Base-by-base conservation (phyloP, 1,140 invertebrate species). In the Piezodorus guildinii region DNA sequence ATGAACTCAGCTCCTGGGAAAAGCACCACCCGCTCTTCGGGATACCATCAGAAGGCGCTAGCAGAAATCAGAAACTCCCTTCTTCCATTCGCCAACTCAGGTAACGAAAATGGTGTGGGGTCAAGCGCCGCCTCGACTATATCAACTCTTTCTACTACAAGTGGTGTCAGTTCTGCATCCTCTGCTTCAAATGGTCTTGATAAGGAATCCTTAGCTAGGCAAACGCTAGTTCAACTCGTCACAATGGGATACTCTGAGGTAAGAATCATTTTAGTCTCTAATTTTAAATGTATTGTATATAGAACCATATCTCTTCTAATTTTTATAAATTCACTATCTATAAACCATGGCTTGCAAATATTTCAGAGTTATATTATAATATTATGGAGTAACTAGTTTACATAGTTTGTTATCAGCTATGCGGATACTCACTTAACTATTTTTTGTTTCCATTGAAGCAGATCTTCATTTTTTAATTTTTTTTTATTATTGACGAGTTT, bases 61-160 rank as follows among this genome's bases (percentile, higher is more conserved):
- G 86, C 86, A 74, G 85, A 90, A 75, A 94, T 94, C 71, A 81
- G 89, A 62, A 90, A 90, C 72, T 90, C 88, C 54, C 75, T 94
- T 67, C 78, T 87, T 69, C 89, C 89, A 51, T 93, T 90, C 74
- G 88, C 88, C 59, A 89, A 88, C 69, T 82, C 81, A 68, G 69
- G 67, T 56, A 63, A 23, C 34, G 62, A 56, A 15, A 74, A 79
- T 58, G 77, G 78, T 68, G 79, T 83, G 63, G 84, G 83, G 62
- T 87, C 85, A 3, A 87, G 85, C 69, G 85, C 85, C 19, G 85
- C 85, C 34, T 86, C 84, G 73, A 87, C 85, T 63, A 85, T 87
- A 68, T 84, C 82, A 63, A 83, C 80, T 46, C 75, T 83, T 65
- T 83, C 81, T 8, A 81, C 80, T 15, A 85, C 83, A 59, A 84